These are phyloP conservation scores for Gephyroberyx darwinii DNA, from an alignment of 2,797 vertebrate genomes.

Conservation along the genomic window DNA sequence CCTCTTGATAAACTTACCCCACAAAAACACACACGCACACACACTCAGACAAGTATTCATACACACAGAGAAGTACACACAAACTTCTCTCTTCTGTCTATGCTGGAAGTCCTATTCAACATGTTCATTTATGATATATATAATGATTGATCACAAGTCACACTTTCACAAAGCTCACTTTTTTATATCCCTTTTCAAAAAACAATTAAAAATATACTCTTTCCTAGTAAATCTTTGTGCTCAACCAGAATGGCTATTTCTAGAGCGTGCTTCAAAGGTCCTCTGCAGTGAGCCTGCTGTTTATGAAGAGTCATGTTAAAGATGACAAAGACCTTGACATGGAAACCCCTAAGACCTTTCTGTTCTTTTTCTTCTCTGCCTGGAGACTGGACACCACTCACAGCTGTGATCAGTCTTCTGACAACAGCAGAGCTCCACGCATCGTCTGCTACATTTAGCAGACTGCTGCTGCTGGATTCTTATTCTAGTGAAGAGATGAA, in stretches of 20 bases:
- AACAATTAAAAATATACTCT: constrained; percentile 44
- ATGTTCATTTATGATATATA: constrained; percentile 2
- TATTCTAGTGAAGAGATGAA: neutral
- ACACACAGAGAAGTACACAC: constrained; percentile 14
- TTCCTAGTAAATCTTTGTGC: constrained; percentile 47
- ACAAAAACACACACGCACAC: constrained; percentile 46
- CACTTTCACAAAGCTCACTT: constrained; percentile 7
- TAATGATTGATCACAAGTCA: too few relatives aligned
- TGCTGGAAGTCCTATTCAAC: neutral
- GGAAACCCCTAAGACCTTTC: constrained; percentile 34
- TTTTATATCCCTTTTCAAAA: constrained; percentile 28
- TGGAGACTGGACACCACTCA: constrained; percentile 26
- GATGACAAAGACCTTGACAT: constrained; percentile 69
- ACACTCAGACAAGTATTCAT: constrained; percentile 17
- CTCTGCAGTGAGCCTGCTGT: constrained; percentile 22
- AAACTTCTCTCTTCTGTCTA: neutral
- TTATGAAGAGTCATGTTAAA: constrained; percentile 57
- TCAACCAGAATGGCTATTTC: constrained; percentile 54
- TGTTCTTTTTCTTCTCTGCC: constrained; percentile 28
- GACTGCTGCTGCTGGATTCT: neutral
- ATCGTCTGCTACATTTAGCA: constrained; percentile 44
- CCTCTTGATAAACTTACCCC: constrained; percentile 43
- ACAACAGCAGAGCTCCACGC: constrained; percentile 21
- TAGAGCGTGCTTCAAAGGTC: constrained; percentile 40
- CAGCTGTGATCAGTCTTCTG: constrained; percentile 28